phyloP scores from a whole-genome alignment of 2,797 vertebrate genomes.

The Hybognathus amarus region DNA sequence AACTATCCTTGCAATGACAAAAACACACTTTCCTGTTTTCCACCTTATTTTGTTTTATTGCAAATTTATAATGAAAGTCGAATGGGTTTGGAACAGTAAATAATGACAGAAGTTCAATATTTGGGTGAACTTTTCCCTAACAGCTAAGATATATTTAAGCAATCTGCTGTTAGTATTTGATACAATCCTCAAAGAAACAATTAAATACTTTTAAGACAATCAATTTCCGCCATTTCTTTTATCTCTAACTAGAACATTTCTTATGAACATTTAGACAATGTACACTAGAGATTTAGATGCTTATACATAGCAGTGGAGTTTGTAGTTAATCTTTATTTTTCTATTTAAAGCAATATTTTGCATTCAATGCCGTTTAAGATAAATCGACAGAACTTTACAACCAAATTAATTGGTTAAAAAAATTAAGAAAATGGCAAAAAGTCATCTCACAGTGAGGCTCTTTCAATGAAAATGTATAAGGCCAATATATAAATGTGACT shows the following conservation, averaged over 20 bases:
- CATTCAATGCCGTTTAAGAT: background rate
- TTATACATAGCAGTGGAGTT: background rate
- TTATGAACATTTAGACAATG: background rate
- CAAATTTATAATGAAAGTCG: background rate
- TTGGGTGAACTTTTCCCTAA: background rate
- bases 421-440: background rate
- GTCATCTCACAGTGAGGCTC: background rate
- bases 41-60: background rate
- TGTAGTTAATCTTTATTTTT: too few relatives aligned
- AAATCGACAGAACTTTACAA: background rate
- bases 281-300: background rate
- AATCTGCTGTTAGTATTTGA: background rate
- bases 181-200: conserved; percentile 13
- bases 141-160: background rate
- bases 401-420: background rate
- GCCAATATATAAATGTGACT: background rate
- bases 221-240: conserved; percentile 15
- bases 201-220: background rate
- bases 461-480: background rate
- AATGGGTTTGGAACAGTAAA: background rate
- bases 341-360: background rate
- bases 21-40: too few relatives aligned
- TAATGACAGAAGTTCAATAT: background rate
- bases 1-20: too few relatives aligned
- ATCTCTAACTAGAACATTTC: background rate